phyloP scores from a whole-genome alignment of 2,888 invertebrate species.

The Mythimna albipuncta region DNA sequence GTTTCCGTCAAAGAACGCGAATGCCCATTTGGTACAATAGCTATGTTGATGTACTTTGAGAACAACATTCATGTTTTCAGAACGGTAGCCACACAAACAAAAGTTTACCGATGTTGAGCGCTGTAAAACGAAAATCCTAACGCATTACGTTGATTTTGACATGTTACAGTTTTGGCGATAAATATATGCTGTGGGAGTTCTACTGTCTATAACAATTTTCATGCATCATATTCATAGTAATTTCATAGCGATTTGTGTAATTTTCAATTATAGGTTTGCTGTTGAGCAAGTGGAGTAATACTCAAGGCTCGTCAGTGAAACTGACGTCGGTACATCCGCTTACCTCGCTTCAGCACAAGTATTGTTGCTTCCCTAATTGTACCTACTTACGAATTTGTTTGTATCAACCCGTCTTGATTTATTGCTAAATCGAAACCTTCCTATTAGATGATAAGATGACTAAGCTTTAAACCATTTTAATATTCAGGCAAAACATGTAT shows the following conservation, averaged over 20 bases:
- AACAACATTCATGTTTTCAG: constrained; percentile 85
- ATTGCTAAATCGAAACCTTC: constrained; percentile 17
- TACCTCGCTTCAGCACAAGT: constrained; percentile 73
- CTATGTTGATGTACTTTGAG: constrained; percentile 80
- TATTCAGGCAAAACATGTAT: constrained; percentile 27
- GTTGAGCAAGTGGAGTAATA: constrained; percentile 76
- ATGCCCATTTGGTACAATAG: constrained; percentile 81
- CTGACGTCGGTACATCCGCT: constrained; percentile 79
- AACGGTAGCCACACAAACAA: constrained; percentile 75
- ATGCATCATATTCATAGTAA: constrained; percentile 25
- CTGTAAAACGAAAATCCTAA: constrained; percentile 55
- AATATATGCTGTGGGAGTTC: constrained; percentile 5
- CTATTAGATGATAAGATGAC: constrained; percentile 23
- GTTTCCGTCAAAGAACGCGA: constrained; percentile 78
- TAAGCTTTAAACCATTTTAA: constrained; percentile 18
- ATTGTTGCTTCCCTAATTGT: constrained; percentile 69
- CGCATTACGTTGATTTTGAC: constrained; percentile 28
- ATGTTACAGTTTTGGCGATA: constrained; percentile 14
- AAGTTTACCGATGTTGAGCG: constrained; percentile 61
- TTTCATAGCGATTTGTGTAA: constrained; percentile 43
- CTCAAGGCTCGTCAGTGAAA: constrained; percentile 83
- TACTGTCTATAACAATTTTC: constrained; percentile 12
- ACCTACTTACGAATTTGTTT: constrained; percentile 12
- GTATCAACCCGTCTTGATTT: background rate
- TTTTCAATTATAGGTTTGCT: constrained; percentile 50